Conservation (phyloP, 2,888 invertebrate genomes). For the Cryptophagus acutangulus region DNA sequence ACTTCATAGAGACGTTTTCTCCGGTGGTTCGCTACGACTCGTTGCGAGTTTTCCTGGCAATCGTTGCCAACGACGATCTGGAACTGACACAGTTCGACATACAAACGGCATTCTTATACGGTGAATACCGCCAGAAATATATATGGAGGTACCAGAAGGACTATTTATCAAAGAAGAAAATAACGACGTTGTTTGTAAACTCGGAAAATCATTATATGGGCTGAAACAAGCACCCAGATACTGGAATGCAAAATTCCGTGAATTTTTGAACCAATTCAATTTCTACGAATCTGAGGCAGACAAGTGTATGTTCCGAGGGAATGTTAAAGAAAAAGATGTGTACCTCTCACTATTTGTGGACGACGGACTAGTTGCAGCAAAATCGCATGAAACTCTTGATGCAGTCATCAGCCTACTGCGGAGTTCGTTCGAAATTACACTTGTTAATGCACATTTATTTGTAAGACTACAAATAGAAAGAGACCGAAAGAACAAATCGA, state of each 20-base stretch:
- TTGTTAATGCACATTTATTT: too few relatives aligned
- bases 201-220: conserved; percentile 37
- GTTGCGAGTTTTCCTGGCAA: conserved; percentile 17
- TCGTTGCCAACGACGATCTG: conserved; percentile 14
- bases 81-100: conserved; percentile 25
- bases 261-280: conserved; percentile 27
- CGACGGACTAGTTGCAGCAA: too few relatives aligned
- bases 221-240: conserved; percentile 28
- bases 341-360: too few relatives aligned
- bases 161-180: conserved; percentile 4
- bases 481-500: too few relatives aligned
- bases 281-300: conserved; percentile 29
- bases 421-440: too few relatives aligned
- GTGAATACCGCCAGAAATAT: conserved; percentile 21
- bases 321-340: too few relatives aligned
- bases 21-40: conserved; percentile 22
- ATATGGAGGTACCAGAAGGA: conserved; percentile 22
- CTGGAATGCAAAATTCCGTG: conserved; percentile 28
- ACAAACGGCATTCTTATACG: conserved; percentile 27
- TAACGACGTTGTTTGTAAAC: conserved; percentile 28
- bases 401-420: too few relatives aligned
- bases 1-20: conserved; percentile 24
- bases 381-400: too few relatives aligned
- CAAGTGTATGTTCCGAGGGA: conserved; percentile 36
- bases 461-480: too few relatives aligned